A percentile compares a stretch with the other conserved stretches of the same genome.
Conservation (phyloP, 2,888 invertebrate species). For the Dendrolimus pini region DNA sequence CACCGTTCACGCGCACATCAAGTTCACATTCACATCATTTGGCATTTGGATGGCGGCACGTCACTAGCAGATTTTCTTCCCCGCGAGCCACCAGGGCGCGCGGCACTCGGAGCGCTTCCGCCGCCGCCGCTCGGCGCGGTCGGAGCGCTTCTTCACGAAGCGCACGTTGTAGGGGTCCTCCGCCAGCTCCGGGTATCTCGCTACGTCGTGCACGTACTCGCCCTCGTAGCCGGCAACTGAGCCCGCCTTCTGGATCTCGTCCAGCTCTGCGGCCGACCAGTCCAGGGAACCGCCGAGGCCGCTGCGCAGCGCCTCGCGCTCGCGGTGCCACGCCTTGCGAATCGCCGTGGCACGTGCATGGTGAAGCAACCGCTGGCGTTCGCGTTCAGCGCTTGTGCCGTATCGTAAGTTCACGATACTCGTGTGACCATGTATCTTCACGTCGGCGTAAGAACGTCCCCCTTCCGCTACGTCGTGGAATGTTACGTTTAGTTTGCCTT, state of each 20-base stretch:
- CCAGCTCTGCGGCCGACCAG: constrained; percentile 92
- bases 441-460: constrained; percentile 86
- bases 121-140: constrained; percentile 82
- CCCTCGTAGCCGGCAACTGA: constrained; percentile 91
- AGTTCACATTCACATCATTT: constrained; percentile 62
- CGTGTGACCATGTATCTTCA: constrained; percentile 93
- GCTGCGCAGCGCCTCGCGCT: constrained; percentile 88
- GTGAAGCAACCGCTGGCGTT: constrained; percentile 91
- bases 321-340: constrained; percentile 94
- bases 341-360: constrained; percentile 93
- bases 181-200: constrained; percentile 92
- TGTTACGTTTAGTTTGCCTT: constrained; percentile 93
- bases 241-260: constrained; percentile 91
- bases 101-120: constrained; percentile 79
- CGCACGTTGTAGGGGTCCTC: constrained; percentile 97
- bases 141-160: constrained; percentile 88
- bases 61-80: constrained; percentile 66
- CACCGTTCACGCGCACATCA: constrained; percentile 48
- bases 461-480: constrained; percentile 91
- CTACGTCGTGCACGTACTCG: constrained; percentile 93
- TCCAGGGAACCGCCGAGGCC: constrained; percentile 87
- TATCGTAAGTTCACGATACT: constrained; percentile 96
- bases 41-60: constrained; percentile 71
- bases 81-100: constrained; percentile 69
- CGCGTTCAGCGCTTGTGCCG: constrained; percentile 93